Evolutionary conservation across 2,113 vertebrate genomes (phyloP).

Genomic region (Cyanistes caeruleus): DNA sequence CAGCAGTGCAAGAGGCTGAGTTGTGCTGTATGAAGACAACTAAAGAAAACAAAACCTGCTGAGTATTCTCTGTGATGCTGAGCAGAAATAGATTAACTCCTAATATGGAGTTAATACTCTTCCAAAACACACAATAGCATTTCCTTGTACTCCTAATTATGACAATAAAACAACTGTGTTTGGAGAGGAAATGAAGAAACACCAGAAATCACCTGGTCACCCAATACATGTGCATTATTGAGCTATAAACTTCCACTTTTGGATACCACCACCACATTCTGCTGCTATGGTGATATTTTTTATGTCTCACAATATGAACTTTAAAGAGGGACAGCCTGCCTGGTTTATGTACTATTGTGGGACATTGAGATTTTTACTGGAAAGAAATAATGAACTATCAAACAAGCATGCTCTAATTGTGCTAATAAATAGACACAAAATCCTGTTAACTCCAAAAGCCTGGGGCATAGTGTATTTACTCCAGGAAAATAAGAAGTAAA

Average conservation of each 20-base stretch:
- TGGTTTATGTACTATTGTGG: background rate
- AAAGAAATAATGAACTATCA: conserved; percentile 35
- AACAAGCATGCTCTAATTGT: conserved; percentile 12
- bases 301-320: background rate
- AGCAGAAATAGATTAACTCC: conserved; percentile 42
- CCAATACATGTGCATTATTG: background rate
- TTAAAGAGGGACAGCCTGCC: background rate
- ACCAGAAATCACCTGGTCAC: conserved; percentile 46
- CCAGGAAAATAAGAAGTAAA: conserved; percentile 54
- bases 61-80: background rate
- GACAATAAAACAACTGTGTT: conserved; percentile 44
- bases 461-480: conserved; percentile 1
- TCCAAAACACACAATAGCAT: conserved; percentile 39
- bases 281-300: background rate
- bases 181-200: conserved; percentile 59
- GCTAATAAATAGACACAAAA: conserved; percentile 46
- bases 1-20: background rate
- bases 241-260: conserved; percentile 48
- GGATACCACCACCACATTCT: background rate
- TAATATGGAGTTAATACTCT: conserved; percentile 58
- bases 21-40: background rate
- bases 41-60: background rate
- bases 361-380: background rate
- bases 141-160: conserved; percentile 57
- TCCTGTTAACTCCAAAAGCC: conserved; percentile 8